phyloP scores from a whole-genome alignment of 2,113 vertebrate species.

The Actinemys pallida region DNA sequence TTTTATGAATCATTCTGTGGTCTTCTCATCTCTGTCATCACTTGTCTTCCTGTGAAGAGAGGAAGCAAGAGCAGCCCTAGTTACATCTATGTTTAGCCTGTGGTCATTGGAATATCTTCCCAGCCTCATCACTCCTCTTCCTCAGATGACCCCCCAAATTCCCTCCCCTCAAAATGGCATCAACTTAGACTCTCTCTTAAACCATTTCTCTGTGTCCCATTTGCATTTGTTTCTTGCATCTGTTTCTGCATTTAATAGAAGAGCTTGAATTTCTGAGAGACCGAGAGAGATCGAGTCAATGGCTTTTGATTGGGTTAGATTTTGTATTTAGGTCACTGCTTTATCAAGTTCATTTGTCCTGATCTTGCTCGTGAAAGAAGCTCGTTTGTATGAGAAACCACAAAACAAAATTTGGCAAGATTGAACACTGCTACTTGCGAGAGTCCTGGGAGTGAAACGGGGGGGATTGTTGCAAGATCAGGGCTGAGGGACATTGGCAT shows the following conservation, averaged over 20 bases:
- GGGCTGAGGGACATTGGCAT: neutral
- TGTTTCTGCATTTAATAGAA: neutral
- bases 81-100: constrained; percentile 15
- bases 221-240: neutral
- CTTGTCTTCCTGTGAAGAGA: constrained; percentile 56
- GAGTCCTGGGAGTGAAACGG: neutral
- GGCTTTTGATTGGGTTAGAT: neutral
- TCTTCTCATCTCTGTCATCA: constrained; percentile 45
- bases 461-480: neutral
- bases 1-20: constrained; percentile 64
- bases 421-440: neutral
- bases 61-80: constrained; percentile 18
- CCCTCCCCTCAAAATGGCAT: constrained; percentile 1
- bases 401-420: neutral
- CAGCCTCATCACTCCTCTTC: neutral
- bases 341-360: neutral
- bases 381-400: neutral
- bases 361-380: neutral
- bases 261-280: neutral
- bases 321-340: neutral
- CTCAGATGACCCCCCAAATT: neutral
- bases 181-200: neutral
- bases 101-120: neutral
- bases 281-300: neutral
- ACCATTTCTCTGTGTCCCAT: neutral